Base-by-base conservation (phyloP, 2,888 invertebrate species). In the Apomyelois bistriatella region DNA sequence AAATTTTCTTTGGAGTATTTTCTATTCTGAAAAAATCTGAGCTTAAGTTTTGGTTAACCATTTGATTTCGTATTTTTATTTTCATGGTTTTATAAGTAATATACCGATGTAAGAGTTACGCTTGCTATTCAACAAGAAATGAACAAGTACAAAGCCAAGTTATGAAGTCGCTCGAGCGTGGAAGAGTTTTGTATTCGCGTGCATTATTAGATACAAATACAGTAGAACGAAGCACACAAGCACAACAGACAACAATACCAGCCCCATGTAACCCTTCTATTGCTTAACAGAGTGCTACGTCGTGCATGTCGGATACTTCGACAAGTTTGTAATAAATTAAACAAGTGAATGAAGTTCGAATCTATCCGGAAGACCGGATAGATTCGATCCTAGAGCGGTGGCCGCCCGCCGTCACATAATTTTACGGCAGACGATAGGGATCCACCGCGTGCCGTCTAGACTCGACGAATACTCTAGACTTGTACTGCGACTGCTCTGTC, bases 361-460 rank as follows among this genome's bases (percentile, higher is more conserved):
- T 74, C 72, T 53, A 61, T 61, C 67, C 72, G 77, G 71, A 79
- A 54, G 61, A 60, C 67, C 72, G 77, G 72, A 79, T 73, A n/a
- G n/a, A n/a, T n/a, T n/a, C n/a, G n/a, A 74, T 77, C 73, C 72
- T 67, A 65, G 66, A 65, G 64, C 65, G 69, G 68, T 68, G 65
- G 64, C 66, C 74, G 68, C 72, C 72, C 72, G 70, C 76, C 76
- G 76, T 82, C 85, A 83, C 82, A 85, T 85, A 86, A 89, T 88
- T 88, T 86, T 81, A 79, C 79, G 68, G 75, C 74, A 73, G 70
- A 77, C 82, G 86, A 85, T 85, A 84, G 82, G 68, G 79, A 85
- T 76, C 81, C 81, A 72, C 70, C 76, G 75, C 76, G 74, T 76
- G 72, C 72, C 79, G 89, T 90, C 89, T 90, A 90, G 89, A 90